Conservation (phyloP, 35 echinoderm and acorn worm genomes). For the Apostichopus parvimensis region DNA sequence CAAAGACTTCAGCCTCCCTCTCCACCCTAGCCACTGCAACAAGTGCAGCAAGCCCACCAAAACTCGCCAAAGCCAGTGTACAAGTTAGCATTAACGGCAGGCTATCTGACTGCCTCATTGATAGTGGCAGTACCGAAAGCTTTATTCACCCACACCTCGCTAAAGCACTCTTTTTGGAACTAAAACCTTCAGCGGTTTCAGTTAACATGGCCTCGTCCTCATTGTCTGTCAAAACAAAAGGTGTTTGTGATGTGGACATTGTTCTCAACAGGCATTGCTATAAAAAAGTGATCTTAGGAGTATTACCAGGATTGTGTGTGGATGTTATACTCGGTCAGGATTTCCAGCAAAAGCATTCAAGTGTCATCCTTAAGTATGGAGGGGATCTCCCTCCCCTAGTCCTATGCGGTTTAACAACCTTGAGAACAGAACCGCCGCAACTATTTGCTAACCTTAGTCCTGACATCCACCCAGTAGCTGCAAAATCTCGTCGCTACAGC, state of each 20-base stretch:
- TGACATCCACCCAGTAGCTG: slow-evolving; percentile 34
- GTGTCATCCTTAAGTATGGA: slow-evolving; percentile 53
- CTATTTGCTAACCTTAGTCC: slow-evolving; percentile 30
- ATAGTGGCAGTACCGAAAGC: slow-evolving; percentile 47
- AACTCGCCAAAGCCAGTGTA: background rate
- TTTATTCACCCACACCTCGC: slow-evolving; percentile 24
- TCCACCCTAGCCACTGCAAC: slow-evolving; percentile 12
- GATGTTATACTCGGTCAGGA: slow-evolving; percentile 46
- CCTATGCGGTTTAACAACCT: slow-evolving; percentile 8
- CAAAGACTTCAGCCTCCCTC: slow-evolving; percentile 28
- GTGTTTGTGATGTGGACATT: slow-evolving; percentile 24
- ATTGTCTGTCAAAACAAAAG: background rate
- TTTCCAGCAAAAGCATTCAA: slow-evolving; percentile 47
- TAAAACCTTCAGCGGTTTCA: slow-evolving; percentile 16
- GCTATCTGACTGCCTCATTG: slow-evolving; percentile 26
- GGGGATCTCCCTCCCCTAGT: slow-evolving; percentile 22
- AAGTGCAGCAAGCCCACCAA: background rate
- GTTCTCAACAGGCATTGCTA: slow-evolving; percentile 7
- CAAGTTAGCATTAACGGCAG: slow-evolving; percentile 38
- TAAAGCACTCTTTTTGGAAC: background rate
- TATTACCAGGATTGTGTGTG: slow-evolving; percentile 27
- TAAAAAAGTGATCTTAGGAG: background rate
- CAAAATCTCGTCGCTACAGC: slow-evolving; percentile 52
- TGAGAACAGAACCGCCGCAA: background rate
- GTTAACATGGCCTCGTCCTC: slow-evolving; percentile 42